Percentiles rank a stretch among this genome's conserved stretches.
These are phyloP conservation scores for Andrena cerasifolii DNA, from an alignment of 1,140 invertebrate species.

Conservation along the genomic window DNA sequence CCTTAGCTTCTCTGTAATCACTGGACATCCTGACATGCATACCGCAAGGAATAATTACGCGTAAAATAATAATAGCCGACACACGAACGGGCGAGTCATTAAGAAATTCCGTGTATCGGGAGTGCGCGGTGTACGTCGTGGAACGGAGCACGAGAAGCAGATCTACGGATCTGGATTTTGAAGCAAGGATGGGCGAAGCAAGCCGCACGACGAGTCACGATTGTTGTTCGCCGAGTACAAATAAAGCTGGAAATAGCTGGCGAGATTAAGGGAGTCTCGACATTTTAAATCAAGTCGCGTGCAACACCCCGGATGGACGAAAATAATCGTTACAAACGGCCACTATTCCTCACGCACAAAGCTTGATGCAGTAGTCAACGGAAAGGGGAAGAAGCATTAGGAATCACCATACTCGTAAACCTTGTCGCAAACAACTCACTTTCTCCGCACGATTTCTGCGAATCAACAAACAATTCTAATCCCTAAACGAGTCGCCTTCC, in stretches of 20 bases:
- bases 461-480: slow-evolving; percentile 21
- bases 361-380: not conserved
- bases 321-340: slow-evolving; percentile 1
- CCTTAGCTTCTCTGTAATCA: slow-evolving; percentile 7
- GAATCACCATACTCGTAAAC: not conserved
- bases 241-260: too few relatives aligned
- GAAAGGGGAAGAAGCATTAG: not conserved
- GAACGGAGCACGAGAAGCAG: too few relatives aligned
- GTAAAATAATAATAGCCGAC: slow-evolving; percentile 1
- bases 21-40: not conserved
- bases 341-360: not conserved
- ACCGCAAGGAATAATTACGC: too few relatives aligned
- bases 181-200: too few relatives aligned
- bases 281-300: too few relatives aligned
- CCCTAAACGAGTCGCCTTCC: not conserved
- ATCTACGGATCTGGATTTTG: too few relatives aligned
- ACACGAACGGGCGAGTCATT: too few relatives aligned
- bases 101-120: not conserved
- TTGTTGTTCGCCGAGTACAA: too few relatives aligned
- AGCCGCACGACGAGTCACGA: too few relatives aligned
- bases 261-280: too few relatives aligned
- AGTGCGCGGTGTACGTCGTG: not conserved
- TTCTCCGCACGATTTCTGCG: not conserved
- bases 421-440: not conserved
- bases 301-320: not conserved